phyloP scores from a whole-genome alignment of 2,888 invertebrate genomes.

The Melanchra persicariae region DNA sequence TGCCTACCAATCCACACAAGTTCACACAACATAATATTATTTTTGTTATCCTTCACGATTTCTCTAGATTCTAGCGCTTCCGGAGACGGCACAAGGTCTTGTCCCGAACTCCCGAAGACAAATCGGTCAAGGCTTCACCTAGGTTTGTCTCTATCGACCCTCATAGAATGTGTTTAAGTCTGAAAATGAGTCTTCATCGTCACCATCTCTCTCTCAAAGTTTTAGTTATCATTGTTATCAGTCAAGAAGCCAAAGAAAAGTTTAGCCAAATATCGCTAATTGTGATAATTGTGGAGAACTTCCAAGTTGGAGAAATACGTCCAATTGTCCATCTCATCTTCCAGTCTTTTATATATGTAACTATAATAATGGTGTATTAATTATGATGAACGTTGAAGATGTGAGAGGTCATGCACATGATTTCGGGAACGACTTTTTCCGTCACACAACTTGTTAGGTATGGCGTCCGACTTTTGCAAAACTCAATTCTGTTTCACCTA shows the following conservation, averaged over 20 bases:
- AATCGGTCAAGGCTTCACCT: constrained; percentile 39
- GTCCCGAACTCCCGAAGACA: not conserved
- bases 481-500: not conserved
- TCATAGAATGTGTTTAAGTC: not conserved
- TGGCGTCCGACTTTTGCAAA: not conserved
- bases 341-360: not conserved
- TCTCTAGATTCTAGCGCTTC: not conserved
- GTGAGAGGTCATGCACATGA: not conserved
- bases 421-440: not conserved
- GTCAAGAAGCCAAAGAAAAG: not conserved
- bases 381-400: not conserved
- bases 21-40: no score
- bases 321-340: not conserved
- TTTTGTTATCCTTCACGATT: not conserved
- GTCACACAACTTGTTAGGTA: not conserved
- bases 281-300: not conserved
- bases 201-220: not conserved
- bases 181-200: not conserved
- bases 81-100: not conserved
- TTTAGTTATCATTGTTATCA: not conserved
- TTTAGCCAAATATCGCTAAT: not conserved
- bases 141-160: constrained; percentile 2
- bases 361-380: no score
- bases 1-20: no score
- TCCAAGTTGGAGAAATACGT: not conserved